phyloP scores from a whole-genome alignment of 1,140 invertebrate species.

The Drosophila takahashii region DNA sequence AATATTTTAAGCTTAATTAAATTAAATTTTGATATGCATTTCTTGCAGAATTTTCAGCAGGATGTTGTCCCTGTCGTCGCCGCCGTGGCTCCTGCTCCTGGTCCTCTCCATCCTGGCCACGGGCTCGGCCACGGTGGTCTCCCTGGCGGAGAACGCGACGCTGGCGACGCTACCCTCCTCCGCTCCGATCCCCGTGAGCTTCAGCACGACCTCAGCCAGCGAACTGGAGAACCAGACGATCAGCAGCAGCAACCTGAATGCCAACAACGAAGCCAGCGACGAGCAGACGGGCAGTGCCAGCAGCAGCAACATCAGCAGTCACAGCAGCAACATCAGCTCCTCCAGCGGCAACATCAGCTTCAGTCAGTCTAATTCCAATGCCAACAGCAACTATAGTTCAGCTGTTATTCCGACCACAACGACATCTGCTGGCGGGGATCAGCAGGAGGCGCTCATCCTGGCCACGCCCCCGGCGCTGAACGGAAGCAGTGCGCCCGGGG shows the following conservation, averaged over 20 bases:
- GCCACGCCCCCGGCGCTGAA: conserved; percentile 24
- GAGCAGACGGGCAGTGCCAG: conserved; percentile 37
- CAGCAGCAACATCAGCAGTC: conserved; percentile 19
- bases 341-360: conserved; percentile 17
- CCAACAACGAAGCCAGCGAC: conserved; percentile 48
- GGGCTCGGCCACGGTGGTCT: conserved; percentile 31
- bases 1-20: too few species aligned
- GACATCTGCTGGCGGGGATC: conserved; percentile 1
- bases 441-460: conserved; percentile 16
- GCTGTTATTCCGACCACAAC: conserved; percentile 3
- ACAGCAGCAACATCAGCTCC: conserved; percentile 10
- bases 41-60: conserved; percentile 28
- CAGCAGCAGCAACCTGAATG: conserved; percentile 8
- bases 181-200: conserved; percentile 15
- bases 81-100: conserved; percentile 22
- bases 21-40: background rate
- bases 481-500: conserved; percentile 14
- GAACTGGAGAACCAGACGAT: conserved; percentile 9
- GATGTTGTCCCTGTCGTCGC: conserved; percentile 62
- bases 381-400: conserved; percentile 9
- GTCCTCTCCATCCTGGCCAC: conserved; percentile 13
- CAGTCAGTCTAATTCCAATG: conserved; percentile 1
- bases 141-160: conserved; percentile 44
- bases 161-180: conserved; percentile 19
- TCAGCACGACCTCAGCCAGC: conserved; percentile 22